Percentiles rank a stretch among this genome's conserved stretches.
These are phyloP conservation scores for Otus scops DNA, from an alignment of 2,797 vertebrate species.

Conservation along the genomic window DNA sequence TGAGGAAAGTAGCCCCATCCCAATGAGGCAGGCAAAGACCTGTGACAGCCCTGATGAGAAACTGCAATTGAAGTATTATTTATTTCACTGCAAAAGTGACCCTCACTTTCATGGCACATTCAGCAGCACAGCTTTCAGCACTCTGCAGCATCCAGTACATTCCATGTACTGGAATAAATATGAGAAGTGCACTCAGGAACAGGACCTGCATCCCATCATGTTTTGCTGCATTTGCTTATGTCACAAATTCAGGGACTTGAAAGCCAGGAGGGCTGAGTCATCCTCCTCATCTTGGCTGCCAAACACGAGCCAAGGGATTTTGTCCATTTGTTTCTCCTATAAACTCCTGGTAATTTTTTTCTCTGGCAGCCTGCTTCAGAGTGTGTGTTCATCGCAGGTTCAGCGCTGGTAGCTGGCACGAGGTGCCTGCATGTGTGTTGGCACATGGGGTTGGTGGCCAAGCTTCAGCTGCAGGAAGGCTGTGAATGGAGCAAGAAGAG, in stretches of 20 bases:
- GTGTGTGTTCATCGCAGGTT: fast-evolving
- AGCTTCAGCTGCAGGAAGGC: background rate
- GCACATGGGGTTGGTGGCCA: background rate
- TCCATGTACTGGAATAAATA: background rate
- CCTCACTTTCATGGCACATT: background rate
- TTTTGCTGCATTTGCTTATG: background rate
- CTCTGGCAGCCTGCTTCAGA: background rate
- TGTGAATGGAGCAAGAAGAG: background rate
- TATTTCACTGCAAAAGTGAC: background rate
- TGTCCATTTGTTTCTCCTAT: background rate
- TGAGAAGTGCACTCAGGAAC: background rate
- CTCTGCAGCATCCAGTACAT: background rate
- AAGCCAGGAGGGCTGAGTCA: background rate
- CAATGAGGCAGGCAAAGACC: background rate
- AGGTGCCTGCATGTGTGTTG: background rate
- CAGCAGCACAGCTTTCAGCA: background rate
- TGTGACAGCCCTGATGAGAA: background rate
- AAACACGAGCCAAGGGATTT: background rate
- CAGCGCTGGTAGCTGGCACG: fast-evolving
- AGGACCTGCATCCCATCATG: background rate
- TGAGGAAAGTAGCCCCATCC: background rate
- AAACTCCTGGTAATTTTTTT: background rate
- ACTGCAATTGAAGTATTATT: background rate
- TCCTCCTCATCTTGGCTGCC: background rate
- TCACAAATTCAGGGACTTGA: background rate